These are phyloP conservation scores for Virgularia gustaviana DNA, from an alignment of 92 coral and sea anemone genomes.

Conservation along the genomic window DNA sequence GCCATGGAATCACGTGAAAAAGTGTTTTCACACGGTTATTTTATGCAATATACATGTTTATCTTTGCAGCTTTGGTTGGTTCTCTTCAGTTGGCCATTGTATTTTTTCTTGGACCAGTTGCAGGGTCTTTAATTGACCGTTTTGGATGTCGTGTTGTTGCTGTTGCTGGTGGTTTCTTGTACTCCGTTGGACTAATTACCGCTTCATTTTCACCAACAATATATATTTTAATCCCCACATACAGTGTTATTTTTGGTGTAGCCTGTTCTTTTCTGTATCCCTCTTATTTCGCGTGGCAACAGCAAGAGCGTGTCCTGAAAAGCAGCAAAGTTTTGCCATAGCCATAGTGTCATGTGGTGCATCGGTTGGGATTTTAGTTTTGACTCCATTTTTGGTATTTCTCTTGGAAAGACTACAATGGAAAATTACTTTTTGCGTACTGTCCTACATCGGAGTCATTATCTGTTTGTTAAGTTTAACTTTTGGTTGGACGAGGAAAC, in stretches of 20 bases:
- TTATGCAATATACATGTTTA: too few relatives aligned
- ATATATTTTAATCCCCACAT: conserved; percentile 46
- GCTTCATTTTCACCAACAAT: conserved; percentile 54
- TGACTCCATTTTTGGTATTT: neutral
- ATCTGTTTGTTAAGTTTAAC: conserved; percentile 16
- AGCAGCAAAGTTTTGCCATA: neutral
- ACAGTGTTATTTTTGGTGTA: conserved; percentile 30
- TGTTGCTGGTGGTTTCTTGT: conserved; percentile 53
- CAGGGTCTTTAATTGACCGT: conserved; percentile 38
- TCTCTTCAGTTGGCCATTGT: conserved; percentile 48
- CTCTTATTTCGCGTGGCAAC: neutral
- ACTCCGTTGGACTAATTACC: conserved; percentile 47
- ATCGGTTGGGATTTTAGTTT: neutral
- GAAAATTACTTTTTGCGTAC: conserved; percentile 4
- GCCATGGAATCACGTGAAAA: too few relatives aligned
- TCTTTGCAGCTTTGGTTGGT: conserved; percentile 66
- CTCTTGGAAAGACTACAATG: conserved; percentile 9
- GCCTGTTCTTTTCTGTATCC: neutral
- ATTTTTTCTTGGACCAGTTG: conserved; percentile 48
- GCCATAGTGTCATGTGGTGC: conserved; percentile 14
- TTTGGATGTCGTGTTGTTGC: conserved; percentile 56
- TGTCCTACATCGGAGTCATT: conserved; percentile 18
- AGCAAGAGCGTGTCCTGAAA: neutral
- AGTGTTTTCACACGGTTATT: too few relatives aligned
- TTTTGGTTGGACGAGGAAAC: neutral